Evolutionary conservation across 2,797 vertebrate species (phyloP).

Genomic region (Rhadinocentrus ornatus): DNA sequence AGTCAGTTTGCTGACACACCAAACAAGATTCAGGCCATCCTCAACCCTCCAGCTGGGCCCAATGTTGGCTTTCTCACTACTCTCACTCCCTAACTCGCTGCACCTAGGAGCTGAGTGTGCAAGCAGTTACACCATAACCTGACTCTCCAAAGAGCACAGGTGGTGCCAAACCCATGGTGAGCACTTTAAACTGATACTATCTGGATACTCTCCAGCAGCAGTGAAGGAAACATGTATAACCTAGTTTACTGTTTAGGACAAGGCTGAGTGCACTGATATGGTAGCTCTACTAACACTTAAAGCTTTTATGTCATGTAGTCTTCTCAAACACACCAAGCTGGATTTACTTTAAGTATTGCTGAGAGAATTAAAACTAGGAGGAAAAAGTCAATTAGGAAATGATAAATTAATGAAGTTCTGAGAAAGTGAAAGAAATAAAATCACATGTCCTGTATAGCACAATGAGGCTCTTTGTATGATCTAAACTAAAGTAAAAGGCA

Average conservation of each 20-base stretch:
- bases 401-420: conserved; percentile 33
- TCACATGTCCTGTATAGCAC: conserved; percentile 17
- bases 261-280: conserved; percentile 47
- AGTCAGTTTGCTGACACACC: conserved; percentile 45
- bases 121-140: conserved; percentile 43
- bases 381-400: conserved; percentile 70
- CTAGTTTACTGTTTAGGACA: conserved; percentile 36
- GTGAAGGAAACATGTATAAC: conserved; percentile 38
- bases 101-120: conserved; percentile 19
- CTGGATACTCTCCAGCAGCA: conserved; percentile 45
- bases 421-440: conserved; percentile 8
- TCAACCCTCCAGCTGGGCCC: conserved; percentile 40
- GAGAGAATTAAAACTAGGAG: conserved; percentile 63
- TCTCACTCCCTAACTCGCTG: conserved; percentile 6
- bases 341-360: conserved; percentile 56
- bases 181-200: conserved; percentile 54
- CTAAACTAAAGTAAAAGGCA: conserved; percentile 3
- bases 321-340: conserved; percentile 48
- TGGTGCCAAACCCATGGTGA: conserved; percentile 28
- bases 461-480: conserved; percentile 28
- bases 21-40: conserved; percentile 37
- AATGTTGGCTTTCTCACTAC: conserved; percentile 23
- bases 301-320: conserved; percentile 68
- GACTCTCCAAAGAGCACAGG: conserved; percentile 26
- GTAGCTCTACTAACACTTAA: conserved; percentile 54